Percentiles rank a stretch among this genome's conserved stretches.
These are phyloP conservation scores for Dreissena polymorpha DNA, from an alignment of 1,140 invertebrate species.

Conservation along the genomic window DNA sequence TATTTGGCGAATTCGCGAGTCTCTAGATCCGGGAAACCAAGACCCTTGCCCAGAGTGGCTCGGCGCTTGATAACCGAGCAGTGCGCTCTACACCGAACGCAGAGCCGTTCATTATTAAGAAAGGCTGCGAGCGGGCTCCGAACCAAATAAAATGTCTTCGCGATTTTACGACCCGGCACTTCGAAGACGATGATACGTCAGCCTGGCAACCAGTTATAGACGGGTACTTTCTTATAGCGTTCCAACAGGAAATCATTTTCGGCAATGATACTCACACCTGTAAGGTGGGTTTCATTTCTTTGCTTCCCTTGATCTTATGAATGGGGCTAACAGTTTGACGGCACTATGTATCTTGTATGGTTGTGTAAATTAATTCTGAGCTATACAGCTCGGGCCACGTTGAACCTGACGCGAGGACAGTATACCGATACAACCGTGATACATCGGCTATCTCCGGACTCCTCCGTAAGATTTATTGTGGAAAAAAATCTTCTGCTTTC, in stretches of 20 bases:
- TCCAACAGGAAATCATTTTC: conserved; percentile 9
- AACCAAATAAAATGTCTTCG: background rate
- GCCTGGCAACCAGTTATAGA: conserved; percentile 22
- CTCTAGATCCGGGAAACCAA: conserved; percentile 58
- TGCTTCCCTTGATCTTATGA: conserved; percentile 47
- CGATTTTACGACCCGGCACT: background rate
- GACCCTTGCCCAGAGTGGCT: conserved; percentile 61
- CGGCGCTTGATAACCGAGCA: conserved; percentile 18
- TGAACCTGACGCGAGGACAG: too few relatives aligned
- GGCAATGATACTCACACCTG: background rate
- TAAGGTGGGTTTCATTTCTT: too few relatives aligned
- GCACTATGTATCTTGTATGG: too few relatives aligned
- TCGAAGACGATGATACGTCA: background rate
- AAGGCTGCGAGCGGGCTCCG: background rate
- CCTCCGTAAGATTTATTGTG: too few relatives aligned
- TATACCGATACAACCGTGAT: too few relatives aligned
- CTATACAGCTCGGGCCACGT: too few relatives aligned
- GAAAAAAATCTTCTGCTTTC: background rate
- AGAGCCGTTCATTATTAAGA: background rate
- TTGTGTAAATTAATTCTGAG: too few relatives aligned
- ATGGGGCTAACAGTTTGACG: too few relatives aligned
- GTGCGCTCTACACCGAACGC: background rate
- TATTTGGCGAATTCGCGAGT: conserved; percentile 85
- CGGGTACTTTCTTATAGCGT: conserved; percentile 34
- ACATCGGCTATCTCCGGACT: too few relatives aligned